Conservation (phyloP, 2,113 vertebrate genomes). For the Xiphophorus maculatus region DNA sequence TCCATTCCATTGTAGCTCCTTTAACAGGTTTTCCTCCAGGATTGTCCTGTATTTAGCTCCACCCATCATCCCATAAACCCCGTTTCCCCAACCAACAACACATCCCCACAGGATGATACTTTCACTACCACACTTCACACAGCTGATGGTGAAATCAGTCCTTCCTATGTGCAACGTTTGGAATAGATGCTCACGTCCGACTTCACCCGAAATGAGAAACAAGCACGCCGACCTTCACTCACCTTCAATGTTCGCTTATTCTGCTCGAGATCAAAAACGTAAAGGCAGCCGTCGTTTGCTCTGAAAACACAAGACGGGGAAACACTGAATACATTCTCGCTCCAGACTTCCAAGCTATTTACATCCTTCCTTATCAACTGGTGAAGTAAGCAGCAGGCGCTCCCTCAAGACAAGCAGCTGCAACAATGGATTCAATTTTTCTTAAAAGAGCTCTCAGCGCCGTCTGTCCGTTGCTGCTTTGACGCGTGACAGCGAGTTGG, state of each 20-base stretch:
- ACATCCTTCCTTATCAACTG: background rate
- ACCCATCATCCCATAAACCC: no score
- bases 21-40: no score
- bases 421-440: constrained; percentile 13
- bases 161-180: no score
- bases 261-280: constrained; percentile 91
- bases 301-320: constrained; percentile 67
- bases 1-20: no score
- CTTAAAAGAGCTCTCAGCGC: constrained; percentile 1
- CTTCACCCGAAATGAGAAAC: background rate
- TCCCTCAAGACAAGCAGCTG: background rate
- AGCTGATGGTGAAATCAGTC: no score
- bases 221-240: constrained; percentile 15
- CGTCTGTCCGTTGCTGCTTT: constrained; percentile 16
- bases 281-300: constrained; percentile 91
- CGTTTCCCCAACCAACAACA: no score
- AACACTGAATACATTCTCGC: background rate
- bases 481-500: constrained; percentile 30
- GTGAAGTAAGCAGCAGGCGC: background rate
- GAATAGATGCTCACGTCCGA: no score
- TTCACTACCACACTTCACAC: no score
- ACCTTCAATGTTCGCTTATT: constrained; percentile 91
- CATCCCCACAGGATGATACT: no score
- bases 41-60: no score
- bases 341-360: background rate